Conservation (phyloP, 2,888 invertebrate species). For the Lamproptera curius region DNA sequence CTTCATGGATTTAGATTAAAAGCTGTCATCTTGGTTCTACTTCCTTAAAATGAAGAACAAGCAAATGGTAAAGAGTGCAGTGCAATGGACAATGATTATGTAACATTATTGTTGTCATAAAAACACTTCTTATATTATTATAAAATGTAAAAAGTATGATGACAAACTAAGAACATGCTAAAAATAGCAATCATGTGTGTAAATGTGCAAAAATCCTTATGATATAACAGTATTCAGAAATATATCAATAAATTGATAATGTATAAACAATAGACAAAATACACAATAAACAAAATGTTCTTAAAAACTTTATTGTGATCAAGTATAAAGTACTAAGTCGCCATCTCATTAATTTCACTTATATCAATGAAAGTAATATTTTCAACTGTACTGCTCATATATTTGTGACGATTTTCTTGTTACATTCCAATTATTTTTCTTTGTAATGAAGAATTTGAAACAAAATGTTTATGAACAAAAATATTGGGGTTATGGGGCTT, state of each 20-base stretch:
- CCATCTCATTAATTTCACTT: constrained; percentile 17
- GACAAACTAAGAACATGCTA: constrained; percentile 10
- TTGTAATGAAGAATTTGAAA: constrained; percentile 2
- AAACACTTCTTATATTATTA: constrained; percentile 8
- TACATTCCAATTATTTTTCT: constrained; percentile 2
- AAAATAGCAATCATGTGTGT: constrained; percentile 1
- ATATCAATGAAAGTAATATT: constrained; percentile 7
- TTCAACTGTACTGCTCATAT: background rate
- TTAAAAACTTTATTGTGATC: too few relatives aligned
- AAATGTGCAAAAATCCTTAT: background rate
- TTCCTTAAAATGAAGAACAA: background rate
- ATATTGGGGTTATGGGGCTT: constrained; percentile 20
- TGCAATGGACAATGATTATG: constrained; percentile 13
- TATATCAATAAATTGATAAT: background rate
- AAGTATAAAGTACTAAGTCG: background rate
- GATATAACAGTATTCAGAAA: background rate
- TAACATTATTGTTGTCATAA: constrained; percentile 17
- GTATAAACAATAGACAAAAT: background rate
- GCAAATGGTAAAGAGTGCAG: constrained; percentile 18
- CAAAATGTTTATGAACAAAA: constrained; percentile 16
- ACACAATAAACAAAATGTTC: too few relatives aligned
- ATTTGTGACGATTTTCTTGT: background rate
- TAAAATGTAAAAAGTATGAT: background rate
- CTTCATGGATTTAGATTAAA: background rate
- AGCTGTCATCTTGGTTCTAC: constrained; percentile 14